Conservation (phyloP, 2,113 vertebrate species). For the Serilophus lunatus region DNA sequence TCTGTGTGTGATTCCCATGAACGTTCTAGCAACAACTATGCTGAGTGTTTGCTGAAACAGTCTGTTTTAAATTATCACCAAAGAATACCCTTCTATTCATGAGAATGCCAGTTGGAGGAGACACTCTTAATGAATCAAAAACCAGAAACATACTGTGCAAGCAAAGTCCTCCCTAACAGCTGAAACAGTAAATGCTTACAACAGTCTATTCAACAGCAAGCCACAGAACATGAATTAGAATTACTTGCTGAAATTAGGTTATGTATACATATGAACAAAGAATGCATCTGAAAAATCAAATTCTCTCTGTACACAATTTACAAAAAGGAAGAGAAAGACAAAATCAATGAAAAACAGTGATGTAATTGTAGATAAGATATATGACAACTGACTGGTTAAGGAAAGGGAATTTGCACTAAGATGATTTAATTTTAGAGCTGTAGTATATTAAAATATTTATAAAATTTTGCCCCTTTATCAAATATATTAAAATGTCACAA, state of each 20-base stretch:
- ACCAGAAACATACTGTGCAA: background rate
- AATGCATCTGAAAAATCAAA: background rate
- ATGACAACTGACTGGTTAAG: background rate
- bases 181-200: background rate
- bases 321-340: background rate
- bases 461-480: background rate
- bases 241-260: conserved; percentile 1
- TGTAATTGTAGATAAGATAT: background rate
- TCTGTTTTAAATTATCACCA: background rate
- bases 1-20: background rate
- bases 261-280: background rate
- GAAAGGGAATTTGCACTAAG: background rate
- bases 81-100: background rate
- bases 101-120: background rate
- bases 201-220: background rate
- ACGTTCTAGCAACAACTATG: background rate
- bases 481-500: background rate
- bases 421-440: background rate
- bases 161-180: background rate
- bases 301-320: background rate
- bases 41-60: background rate
- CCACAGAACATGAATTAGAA: background rate
- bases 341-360: background rate
- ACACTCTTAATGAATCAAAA: background rate
- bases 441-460: background rate